phyloP scores from a whole-genome alignment of 1,140 invertebrate species.

The Fopius arisanus region DNA sequence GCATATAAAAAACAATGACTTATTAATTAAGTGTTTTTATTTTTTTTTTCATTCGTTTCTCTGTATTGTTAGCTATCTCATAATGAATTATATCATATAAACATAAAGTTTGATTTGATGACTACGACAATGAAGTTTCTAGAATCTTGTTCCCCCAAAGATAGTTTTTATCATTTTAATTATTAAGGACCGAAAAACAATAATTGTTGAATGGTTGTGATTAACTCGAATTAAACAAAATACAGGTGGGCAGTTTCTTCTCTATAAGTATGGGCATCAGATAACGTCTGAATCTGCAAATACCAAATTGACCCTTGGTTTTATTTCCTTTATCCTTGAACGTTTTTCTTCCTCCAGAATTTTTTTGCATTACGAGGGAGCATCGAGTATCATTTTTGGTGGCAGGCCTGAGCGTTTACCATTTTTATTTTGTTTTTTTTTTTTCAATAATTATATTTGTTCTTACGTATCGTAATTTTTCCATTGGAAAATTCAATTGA shows the following conservation, averaged over 20 bases:
- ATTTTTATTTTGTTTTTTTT: constrained; percentile 33
- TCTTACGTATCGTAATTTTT: neutral
- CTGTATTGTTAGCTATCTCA: neutral
- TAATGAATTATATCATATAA: neutral
- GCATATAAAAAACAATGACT: constrained; percentile 64
- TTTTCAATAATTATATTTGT: neutral
- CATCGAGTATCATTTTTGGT: constrained; percentile 50
- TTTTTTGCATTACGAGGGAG: constrained; percentile 31
- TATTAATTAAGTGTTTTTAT: constrained; percentile 37
- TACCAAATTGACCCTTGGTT: neutral
- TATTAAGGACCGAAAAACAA: neutral
- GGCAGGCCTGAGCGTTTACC: constrained; percentile 55
- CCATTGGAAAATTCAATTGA: neutral
- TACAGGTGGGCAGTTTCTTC: constrained; percentile 16
- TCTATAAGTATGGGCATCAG: constrained; percentile 38
- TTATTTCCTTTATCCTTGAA: neutral
- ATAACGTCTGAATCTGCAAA: neutral
- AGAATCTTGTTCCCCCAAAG: neutral
- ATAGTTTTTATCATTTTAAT: neutral
- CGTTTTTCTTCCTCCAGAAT: neutral
- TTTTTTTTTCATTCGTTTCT: neutral
- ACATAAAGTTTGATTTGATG: neutral
- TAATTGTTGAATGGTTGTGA: neutral
- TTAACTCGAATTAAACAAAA: neutral
- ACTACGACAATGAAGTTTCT: neutral